Base-by-base conservation (phyloP, 2,888 invertebrate species). In the Mythimna impura region DNA sequence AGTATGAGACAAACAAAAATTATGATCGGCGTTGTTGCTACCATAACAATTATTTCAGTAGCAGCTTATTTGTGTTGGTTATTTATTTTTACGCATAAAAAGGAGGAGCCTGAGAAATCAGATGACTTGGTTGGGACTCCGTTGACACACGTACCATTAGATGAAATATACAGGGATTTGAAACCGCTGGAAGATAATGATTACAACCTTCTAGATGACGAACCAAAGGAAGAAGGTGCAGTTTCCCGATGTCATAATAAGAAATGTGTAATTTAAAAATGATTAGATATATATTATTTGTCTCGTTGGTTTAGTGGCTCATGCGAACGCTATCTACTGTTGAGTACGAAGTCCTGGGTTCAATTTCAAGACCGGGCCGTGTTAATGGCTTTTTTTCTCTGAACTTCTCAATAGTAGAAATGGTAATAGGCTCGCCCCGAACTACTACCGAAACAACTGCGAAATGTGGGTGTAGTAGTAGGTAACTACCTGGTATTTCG, bases 1-100 rank as follows among this genome's bases (percentile, higher is more conserved):
- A 91, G 81, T 60, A 91, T 91, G 89, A 91, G 86, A 72, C 92
- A 91, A 67, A 76, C 91, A 40, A 92, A 90, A 83, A 78, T 91
- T 76, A 77, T 87, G 40, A 75, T 91, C 6, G 78, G 83, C 54
- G 52, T 89, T 60, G 71, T 90, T 22, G 34, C 40, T 17, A 74
- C 87, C 1, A 79, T 84, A 43, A 88, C 88, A 1, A 88, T 88
- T 75, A 88, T 92, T 52, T 74, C 89, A n/a, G 88, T 89, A 36
- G 75, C 92, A 12, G 67, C 91, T 20, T 92, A 91, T 73, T 88
- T 91, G 81, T 89, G 90, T 62, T 88, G 85, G 54, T 76, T 86
- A n/a, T 80, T 36, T 22, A 68, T 80, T 71, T 65, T 54, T 22
- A 60, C 67, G 55, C 54, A 52, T 43, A 17, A 66, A 58, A 40